Evolutionary conservation across 1,140 invertebrate genomes (phyloP).

Genomic region (Battus philenor): DNA sequence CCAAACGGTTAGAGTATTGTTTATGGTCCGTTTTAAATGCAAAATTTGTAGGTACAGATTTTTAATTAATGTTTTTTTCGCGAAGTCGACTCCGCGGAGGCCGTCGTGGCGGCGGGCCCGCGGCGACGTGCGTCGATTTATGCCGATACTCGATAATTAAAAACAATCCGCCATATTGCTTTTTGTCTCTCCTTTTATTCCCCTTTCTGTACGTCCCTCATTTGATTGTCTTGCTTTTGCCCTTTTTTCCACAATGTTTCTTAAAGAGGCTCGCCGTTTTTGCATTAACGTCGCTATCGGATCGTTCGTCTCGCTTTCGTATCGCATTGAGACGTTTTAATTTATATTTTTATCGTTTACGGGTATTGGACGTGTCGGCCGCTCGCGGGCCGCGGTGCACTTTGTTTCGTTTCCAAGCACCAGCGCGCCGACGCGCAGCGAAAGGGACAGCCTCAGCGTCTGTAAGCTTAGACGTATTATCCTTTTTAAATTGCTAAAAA

Average conservation of each 20-base stretch:
- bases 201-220: slow-evolving; percentile 69
- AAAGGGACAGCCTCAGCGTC: neutral
- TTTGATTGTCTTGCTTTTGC: slow-evolving; percentile 67
- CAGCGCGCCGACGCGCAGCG: neutral
- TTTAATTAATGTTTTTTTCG: slow-evolving; percentile 40
- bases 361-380: slow-evolving; percentile 7
- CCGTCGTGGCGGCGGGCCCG: slow-evolving; percentile 43
- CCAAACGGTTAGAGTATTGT: neutral
- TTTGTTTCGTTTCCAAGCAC: neutral
- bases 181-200: slow-evolving; percentile 66
- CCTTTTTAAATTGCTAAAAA: too few species aligned
- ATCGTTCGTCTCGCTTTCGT: slow-evolving; percentile 43
- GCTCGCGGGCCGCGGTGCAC: neutral
- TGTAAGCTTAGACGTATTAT: neutral
- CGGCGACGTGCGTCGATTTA: slow-evolving; percentile 71
- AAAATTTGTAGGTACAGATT: slow-evolving; percentile 10
- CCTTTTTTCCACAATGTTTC: slow-evolving; percentile 43
- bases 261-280: slow-evolving; percentile 45
- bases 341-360: slow-evolving; percentile 54
- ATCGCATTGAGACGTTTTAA: slow-evolving; percentile 62
- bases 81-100: slow-evolving; percentile 30
- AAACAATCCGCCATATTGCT: slow-evolving; percentile 74
- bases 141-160: slow-evolving; percentile 75
- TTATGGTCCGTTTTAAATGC: slow-evolving; percentile 8
- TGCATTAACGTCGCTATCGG: slow-evolving; percentile 55